These are phyloP conservation scores for Heteractis magnifica DNA, from an alignment of 92 coral and sea anemone genomes.

Conservation along the genomic window DNA sequence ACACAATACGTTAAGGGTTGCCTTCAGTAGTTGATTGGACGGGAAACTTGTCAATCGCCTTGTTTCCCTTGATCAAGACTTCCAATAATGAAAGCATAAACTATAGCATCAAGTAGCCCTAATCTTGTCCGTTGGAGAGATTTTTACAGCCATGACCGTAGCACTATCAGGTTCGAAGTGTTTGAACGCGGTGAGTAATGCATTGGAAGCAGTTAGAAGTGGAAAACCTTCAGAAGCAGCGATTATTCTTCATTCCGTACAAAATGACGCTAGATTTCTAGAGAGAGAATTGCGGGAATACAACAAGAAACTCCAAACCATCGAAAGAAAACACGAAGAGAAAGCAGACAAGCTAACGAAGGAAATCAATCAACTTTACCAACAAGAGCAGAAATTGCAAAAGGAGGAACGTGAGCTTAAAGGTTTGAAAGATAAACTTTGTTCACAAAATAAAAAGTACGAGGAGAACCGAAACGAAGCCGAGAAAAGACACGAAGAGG, in stretches of 20 bases:
- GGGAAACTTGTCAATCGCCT: no score
- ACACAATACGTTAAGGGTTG: no score
- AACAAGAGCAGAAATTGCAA: conserved; percentile 20
- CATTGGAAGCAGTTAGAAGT: conserved; percentile 36
- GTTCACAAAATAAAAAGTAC: neutral
- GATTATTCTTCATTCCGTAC: conserved; percentile 24
- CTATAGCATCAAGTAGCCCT: neutral
- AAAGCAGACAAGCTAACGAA: conserved; percentile 36
- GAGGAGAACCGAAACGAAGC: neutral
- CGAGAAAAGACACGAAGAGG: neutral
- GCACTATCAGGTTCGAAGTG: conserved; percentile 27
- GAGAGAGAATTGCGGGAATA: conserved; percentile 21
- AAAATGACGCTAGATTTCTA: conserved; percentile 35
- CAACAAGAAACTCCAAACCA: conserved; percentile 6
- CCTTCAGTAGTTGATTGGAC: no score
- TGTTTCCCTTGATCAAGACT: no score
- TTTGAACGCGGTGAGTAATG: conserved; percentile 45
- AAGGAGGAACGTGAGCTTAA: conserved; percentile 11
- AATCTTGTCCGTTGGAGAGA: neutral
- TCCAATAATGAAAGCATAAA: no score
- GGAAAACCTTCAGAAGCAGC: conserved; percentile 36
- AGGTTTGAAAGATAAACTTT: conserved; percentile 10
- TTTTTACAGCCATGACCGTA: conserved; percentile 47
- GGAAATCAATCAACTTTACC: conserved; percentile 42
- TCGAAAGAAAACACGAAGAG: conserved; percentile 23